Percentiles rank a stretch among this genome's conserved stretches.
Conservation (phyloP, 2,113 vertebrate species). For the Solea solea region DNA sequence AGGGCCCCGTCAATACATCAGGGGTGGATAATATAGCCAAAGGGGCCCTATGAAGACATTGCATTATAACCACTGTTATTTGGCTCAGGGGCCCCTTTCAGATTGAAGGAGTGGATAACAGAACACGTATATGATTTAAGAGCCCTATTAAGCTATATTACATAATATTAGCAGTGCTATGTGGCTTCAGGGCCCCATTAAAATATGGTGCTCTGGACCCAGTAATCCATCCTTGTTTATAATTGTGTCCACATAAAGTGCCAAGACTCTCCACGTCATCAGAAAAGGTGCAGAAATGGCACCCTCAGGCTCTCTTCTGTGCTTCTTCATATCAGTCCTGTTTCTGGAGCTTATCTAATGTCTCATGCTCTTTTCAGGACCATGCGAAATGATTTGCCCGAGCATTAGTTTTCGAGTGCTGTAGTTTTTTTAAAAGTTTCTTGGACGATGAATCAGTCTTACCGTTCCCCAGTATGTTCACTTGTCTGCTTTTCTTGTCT, state of each 20-base stretch:
- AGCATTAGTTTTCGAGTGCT: neutral
- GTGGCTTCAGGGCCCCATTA: too few species aligned
- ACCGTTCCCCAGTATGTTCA: neutral
- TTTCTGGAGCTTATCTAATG: neutral
- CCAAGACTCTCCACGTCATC: constrained; percentile 41
- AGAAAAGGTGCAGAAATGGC: constrained; percentile 37
- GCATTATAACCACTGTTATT: too few species aligned
- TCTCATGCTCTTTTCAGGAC: neutral
- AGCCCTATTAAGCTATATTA: too few species aligned
- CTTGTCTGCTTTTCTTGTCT: neutral
- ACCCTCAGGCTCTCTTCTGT: neutral
- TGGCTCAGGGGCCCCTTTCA: too few species aligned
- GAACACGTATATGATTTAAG: too few species aligned
- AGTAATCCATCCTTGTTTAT: constrained; percentile 5
- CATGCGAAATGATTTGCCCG: neutral
- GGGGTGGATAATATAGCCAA: too few species aligned
- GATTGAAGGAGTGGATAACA: too few species aligned
- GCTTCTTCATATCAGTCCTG: neutral
- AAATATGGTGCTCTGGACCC: too few species aligned
- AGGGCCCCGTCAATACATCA: too few species aligned
- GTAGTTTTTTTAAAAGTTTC: neutral
- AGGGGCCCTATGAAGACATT: too few species aligned
- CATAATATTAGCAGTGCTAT: too few species aligned
- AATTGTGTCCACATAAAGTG: constrained; percentile 52
- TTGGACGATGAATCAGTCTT: too few species aligned